Percentiles rank a stretch among this genome's conserved stretches.
These are phyloP conservation scores for Noctua fimbriata DNA, from an alignment of 2,888 invertebrate species.

Conservation along the genomic window DNA sequence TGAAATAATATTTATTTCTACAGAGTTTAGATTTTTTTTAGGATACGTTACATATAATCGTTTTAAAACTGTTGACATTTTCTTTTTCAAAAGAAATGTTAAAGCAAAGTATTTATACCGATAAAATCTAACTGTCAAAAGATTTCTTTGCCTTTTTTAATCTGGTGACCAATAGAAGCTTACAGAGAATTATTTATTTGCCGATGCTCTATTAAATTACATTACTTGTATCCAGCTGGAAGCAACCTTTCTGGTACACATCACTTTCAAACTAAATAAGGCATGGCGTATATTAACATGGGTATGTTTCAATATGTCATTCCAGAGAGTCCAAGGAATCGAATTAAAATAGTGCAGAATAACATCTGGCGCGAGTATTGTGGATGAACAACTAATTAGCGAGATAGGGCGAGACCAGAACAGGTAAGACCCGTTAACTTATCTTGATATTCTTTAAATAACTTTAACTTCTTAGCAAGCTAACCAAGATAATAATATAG, in stretches of 20 bases:
- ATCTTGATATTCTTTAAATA: constrained; percentile 46
- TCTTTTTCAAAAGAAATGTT: neutral
- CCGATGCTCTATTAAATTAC: neutral
- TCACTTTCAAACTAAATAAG: no score
- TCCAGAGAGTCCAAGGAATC: constrained; percentile 1
- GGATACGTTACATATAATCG: neutral
- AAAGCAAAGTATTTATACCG: neutral
- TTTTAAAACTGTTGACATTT: neutral
- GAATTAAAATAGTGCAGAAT: constrained; percentile 5
- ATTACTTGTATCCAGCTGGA: neutral
- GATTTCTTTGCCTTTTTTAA: neutral
- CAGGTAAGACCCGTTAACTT: constrained; percentile 49
- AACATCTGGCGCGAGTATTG: constrained; percentile 26
- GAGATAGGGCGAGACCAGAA: constrained; percentile 25
- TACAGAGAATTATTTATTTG: neutral
- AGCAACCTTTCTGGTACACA: neutral
- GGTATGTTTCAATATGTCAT: neutral
- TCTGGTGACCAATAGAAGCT: neutral
- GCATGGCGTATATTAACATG: neutral
- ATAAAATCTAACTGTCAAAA: neutral
- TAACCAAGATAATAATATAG: neutral
- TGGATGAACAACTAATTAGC: constrained; percentile 39
- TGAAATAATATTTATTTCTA: neutral
- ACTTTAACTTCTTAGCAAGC: constrained; percentile 6
- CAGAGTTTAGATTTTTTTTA: neutral